Base-by-base conservation (phyloP, 2,888 invertebrate genomes). In the Apamea sordens region DNA sequence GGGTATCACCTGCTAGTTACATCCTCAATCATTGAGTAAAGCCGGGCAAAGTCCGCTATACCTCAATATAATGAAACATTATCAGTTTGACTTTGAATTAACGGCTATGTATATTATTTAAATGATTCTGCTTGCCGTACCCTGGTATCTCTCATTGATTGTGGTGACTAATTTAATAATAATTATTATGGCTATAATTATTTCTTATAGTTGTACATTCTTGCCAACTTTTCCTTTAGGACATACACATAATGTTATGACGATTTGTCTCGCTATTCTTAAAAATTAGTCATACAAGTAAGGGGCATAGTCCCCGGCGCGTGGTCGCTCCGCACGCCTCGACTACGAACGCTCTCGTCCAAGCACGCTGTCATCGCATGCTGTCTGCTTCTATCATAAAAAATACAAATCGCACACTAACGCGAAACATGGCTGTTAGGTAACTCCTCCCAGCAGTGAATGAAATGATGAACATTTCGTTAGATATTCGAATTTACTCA, bases 331-430 rank as follows among this genome's bases (percentile, higher is more conserved):
- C 41, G 63, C 83, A 74, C 86, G 83, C 83, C 84, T 88, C 88
- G 88, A 80, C 89, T 87, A 72, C 41, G 76, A 76, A 76, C 72
- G 41, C 67, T 77, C 76, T 79, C 73, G 73, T 71, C 53, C 67
- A 88, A 47, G 86, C 95, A 95, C 93, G 94, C 86, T 80, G 79
- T 85, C 77, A 82, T 92, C 90, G 91, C 95, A 93, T 95, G 95
- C 84, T 89, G 77, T 77, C 76, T 79, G 61, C 76, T 82, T 80
- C 76, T 73, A 83, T 80, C 63, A 76, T 74, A 71, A n/a, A 71
- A 83, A 75, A 70, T 74, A 81, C 77, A 80, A 89, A 87, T 86
- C 76, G 86, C 64, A 64, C 74, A 74, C 77, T 73, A 80, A 84
- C 73, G 75, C 61, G 10, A 61, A 73, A 73, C 63, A 47, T 59